Conservation (phyloP, 2,888 invertebrate species). For the Stegophylla sp. region DNA sequence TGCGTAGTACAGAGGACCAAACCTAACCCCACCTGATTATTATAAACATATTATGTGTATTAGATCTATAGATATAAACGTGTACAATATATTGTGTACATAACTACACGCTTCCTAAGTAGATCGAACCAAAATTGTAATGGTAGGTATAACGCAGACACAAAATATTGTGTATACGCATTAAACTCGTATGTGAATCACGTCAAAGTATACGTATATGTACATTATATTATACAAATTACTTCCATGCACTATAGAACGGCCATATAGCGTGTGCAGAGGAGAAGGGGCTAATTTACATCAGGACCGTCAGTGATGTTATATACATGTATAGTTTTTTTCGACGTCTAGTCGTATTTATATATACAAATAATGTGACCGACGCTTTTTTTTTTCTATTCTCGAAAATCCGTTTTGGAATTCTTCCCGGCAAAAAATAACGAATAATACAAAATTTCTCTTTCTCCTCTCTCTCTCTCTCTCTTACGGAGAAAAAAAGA, state of each 20-base stretch:
- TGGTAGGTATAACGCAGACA: no score
- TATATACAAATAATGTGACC: background rate
- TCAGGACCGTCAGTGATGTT: background rate
- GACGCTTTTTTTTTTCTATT: slow-evolving; percentile 28
- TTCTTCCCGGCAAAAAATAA: slow-evolving; percentile 21
- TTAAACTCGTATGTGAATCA: background rate
- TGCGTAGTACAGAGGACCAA: no score
- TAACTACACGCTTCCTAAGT: background rate
- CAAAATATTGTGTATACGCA: no score
- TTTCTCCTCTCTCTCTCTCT: no score
- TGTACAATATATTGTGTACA: background rate
- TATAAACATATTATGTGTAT: background rate
- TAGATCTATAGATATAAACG: background rate
- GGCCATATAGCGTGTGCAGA: background rate
- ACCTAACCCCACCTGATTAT: background rate
- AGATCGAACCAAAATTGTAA: no score
- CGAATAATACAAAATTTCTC: background rate
- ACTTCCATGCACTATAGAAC: background rate
- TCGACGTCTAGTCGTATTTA: background rate
- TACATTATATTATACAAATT: background rate
- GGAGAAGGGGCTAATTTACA: background rate
- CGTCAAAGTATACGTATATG: background rate
- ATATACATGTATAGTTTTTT: background rate
- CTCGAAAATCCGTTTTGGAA: background rate
- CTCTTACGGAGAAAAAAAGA: background rate